phyloP scores from a whole-genome alignment of 2,113 vertebrate genomes.

The Tinamus guttatus region DNA sequence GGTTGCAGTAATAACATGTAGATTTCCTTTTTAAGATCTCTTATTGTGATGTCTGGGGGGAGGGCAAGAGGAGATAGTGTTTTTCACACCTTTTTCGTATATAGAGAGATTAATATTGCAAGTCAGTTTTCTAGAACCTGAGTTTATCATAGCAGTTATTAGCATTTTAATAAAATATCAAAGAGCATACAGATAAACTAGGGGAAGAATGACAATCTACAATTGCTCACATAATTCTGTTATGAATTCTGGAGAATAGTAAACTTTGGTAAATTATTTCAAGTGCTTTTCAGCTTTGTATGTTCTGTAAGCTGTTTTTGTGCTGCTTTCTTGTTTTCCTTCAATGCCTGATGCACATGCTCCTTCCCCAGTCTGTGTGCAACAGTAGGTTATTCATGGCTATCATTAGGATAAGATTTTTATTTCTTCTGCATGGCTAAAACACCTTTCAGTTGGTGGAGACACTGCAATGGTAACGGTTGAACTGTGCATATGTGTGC shows the following conservation, averaged over 20 bases:
- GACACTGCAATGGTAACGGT: not conserved
- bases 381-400: slow-evolving; percentile 1
- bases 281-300: not conserved
- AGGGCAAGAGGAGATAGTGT: not conserved
- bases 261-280: slow-evolving; percentile 7
- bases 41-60: not conserved
- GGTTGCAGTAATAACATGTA: not conserved
- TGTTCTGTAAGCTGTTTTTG: not conserved
- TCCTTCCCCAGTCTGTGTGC: not conserved
- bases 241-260: not conserved
- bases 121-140: not conserved
- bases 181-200: not conserved
- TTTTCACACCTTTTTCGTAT: not conserved
- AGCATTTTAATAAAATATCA: slow-evolving; percentile 21
- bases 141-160: not conserved
- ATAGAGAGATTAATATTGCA: not conserved
- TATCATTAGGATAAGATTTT: slow-evolving; percentile 13
- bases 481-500: not conserved
- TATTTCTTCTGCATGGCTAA: not conserved
- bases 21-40: slow-evolving; percentile 21
- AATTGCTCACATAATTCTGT: not conserved
- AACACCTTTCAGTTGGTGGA: not conserved
- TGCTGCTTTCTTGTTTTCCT: not conserved
- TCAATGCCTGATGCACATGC: not conserved
- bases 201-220: not conserved